Evolutionary conservation across 2,888 invertebrate genomes (phyloP), one percentile per base, ranked within the genome.

Genomic region (Norana najaformis): DNA sequence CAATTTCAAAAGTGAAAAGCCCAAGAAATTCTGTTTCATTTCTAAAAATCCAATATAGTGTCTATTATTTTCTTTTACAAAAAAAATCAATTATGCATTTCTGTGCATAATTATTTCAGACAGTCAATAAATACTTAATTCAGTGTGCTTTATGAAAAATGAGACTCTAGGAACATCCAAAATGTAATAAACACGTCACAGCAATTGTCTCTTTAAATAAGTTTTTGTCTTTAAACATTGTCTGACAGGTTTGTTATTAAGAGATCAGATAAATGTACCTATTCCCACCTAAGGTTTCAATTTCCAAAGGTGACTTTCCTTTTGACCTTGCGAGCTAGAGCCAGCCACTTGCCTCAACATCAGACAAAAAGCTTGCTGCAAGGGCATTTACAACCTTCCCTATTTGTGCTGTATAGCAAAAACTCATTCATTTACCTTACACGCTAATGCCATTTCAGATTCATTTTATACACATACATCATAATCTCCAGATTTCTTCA

Each of bases 1-100:
- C n/a, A n/a, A n/a, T n/a, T n/a, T 69, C 69, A n/a, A 30, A 69
- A 69, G 69, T 69, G 69, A 69, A 69, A 69, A n/a, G 69, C 69
- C 69, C 30, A n/a, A n/a, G 30, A 13, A 69, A 69, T 69, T n/a
- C 14, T 69, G 30, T 69, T 69, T n/a, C n/a, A 69, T 11, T 69
- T 30, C 69, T 69, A 69, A 11, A 4, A 30, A n/a, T n/a, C 8
- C 6, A 69, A 69, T n/a, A 69, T 69, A 69, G n/a, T n/a, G n/a
- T n/a, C n/a, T 69, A 69, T n/a, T 69, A 69, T 69, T 69, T 69
- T 8, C n/a, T n/a, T 6, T n/a, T n/a, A n/a, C 6, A 69, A 30
- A n/a, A 69, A 69, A n/a, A n/a, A 69, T n/a, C n/a, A 69, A 69
- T n/a, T 69, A 69, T 69, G 47, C 23, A 47, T 47, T 47, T 47